These are phyloP conservation scores for Galemys pyrenaicus DNA, from an alignment of 2,113 vertebrate species.

Conservation along the genomic window DNA sequence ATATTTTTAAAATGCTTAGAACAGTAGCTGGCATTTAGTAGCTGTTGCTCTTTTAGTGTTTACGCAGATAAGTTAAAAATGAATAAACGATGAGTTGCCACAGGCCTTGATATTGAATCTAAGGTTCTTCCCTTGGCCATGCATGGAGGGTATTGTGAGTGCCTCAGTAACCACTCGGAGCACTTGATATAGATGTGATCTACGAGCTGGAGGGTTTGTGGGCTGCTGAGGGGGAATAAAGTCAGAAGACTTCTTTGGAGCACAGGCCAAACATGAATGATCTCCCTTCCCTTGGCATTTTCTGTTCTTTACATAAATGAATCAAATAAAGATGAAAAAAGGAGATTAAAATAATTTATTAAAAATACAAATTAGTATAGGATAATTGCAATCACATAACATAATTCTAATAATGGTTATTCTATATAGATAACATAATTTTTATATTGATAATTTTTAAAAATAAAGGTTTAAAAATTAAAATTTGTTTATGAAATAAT, in stretches of 20 bases:
- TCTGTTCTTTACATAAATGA: neutral
- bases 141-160: neutral
- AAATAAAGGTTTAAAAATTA: neutral
- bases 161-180: neutral
- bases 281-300: neutral
- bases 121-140: neutral
- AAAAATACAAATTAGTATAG: neutral
- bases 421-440: too few species aligned
- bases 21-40: neutral
- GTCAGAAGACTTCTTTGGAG: neutral
- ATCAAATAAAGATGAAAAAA: neutral
- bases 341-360: neutral
- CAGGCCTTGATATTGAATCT: neutral
- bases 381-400: neutral
- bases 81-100: constrained; percentile 38
- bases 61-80: constrained; percentile 52
- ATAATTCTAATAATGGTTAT: neutral
- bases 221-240: neutral
- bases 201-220: neutral
- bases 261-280: neutral
- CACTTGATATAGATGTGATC: neutral
- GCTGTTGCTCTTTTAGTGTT: neutral
- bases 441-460: neutral
- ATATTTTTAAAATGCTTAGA: constrained; percentile 19
- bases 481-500: neutral